Percentiles rank a stretch among this genome's conserved stretches.
Evolutionary conservation across 2,888 invertebrate species (phyloP).

Genomic region (Xestobium rufovillosum): DNA sequence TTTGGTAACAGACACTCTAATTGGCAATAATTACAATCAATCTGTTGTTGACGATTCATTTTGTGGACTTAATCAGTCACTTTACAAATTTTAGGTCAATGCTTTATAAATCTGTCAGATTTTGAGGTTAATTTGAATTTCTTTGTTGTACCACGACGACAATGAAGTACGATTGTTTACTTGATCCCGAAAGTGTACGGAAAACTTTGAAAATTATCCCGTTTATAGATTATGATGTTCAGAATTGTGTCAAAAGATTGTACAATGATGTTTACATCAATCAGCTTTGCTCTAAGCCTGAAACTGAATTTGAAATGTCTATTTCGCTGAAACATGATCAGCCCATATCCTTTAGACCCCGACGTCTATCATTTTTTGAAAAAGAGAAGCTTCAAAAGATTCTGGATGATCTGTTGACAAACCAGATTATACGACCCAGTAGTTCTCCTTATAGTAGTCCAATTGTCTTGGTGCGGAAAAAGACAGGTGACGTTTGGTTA

Average conservation of each 20-base stretch:
- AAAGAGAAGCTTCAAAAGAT: slow-evolving; percentile 19
- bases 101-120: too few species aligned
- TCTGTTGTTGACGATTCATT: slow-evolving; percentile 10
- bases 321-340: slow-evolving; percentile 17
- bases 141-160: slow-evolving; percentile 14
- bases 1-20: slow-evolving; percentile 9
- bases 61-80: slow-evolving; percentile 5
- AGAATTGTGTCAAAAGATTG: too few species aligned
- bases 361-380: slow-evolving; percentile 21
- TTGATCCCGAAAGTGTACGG: too few species aligned
- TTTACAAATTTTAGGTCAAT: slow-evolving; percentile 11
- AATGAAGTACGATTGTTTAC: slow-evolving; percentile 11
- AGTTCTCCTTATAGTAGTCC: slow-evolving; percentile 28
- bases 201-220: too few species aligned
- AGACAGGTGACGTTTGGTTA: slow-evolving; percentile 25
- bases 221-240: too few species aligned
- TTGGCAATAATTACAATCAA: slow-evolving; percentile 5
- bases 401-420: slow-evolving; percentile 17
- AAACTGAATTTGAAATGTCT: slow-evolving; percentile 22
- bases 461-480: slow-evolving; percentile 26
- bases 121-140: slow-evolving; percentile 12
- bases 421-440: slow-evolving; percentile 20
- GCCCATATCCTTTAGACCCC: slow-evolving; percentile 18
- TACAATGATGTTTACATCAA: slow-evolving; percentile 7
- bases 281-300: slow-evolving; percentile 8